A percentile compares a stretch with the other conserved stretches of the same genome.
Evolutionary conservation across 2,888 invertebrate genomes (phyloP).

Genomic region (Spicauda simplicius): DNA sequence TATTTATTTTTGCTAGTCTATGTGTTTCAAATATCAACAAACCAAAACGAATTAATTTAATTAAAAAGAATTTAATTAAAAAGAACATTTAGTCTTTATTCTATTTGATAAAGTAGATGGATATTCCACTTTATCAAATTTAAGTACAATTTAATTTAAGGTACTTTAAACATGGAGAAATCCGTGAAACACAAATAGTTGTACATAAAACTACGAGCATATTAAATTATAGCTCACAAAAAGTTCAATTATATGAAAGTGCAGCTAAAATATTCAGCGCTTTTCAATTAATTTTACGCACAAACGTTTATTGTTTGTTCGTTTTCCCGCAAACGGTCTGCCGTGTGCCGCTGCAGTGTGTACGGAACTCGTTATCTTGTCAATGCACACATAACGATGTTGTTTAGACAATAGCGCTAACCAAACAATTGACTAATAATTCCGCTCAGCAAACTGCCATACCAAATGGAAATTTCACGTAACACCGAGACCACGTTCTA

Average conservation of each 20-base stretch:
- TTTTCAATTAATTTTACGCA: constrained; percentile 26
- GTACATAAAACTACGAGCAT: neutral
- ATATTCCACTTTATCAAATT: too few species aligned
- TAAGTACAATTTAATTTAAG: too few species aligned
- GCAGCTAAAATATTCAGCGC: constrained; percentile 1
- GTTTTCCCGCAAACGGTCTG: constrained; percentile 27
- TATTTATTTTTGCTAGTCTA: too few species aligned
- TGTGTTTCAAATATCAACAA: too few species aligned
- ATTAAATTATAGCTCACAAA: neutral
- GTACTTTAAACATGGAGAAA: too few species aligned
- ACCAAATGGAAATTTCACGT: constrained; percentile 70
- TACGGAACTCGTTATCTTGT: constrained; percentile 57
- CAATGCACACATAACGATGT: constrained; percentile 57
- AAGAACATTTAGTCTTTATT: too few species aligned
- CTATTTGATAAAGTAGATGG: too few species aligned
- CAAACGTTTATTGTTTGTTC: constrained; percentile 20
- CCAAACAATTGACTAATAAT: constrained; percentile 72
- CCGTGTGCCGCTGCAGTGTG: constrained; percentile 44
- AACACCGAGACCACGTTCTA: constrained; percentile 53
- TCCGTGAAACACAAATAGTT: too few species aligned
- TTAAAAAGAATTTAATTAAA: too few species aligned
- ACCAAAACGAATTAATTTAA: too few species aligned
- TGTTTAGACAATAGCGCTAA: constrained; percentile 61
- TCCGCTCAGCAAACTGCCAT: constrained; percentile 63
- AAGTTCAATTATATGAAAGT: neutral